Base-by-base conservation (phyloP, 2,797 vertebrate genomes). In the Eleutherodactylus coqui region DNA sequence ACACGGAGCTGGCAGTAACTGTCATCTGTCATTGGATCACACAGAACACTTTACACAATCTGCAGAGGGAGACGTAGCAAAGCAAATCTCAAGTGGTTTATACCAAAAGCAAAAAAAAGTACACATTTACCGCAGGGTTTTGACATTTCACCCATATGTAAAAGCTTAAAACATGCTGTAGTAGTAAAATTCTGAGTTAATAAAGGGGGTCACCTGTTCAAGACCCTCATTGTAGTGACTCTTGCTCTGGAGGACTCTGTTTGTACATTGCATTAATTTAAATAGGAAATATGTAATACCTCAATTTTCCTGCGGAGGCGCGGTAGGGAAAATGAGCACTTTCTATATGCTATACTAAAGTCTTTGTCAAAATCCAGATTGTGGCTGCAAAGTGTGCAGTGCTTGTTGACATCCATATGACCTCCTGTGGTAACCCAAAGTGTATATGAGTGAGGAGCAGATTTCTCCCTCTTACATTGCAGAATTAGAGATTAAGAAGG, bases 1-100 rank as follows among this genome's bases (percentile, higher is more conserved):
- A 81, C 83, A 89, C 24, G 27, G 27, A 77, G 62, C 75, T 75
- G 70, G 78, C 70, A 76, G 70, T 51, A 49, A 51, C 85, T 83
- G 86, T 87, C 86, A 84, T 87, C 75, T 87, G 86, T 84, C 75
- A 84, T 75, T 79, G 81, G 38, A 87, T 83, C 86, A 87, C 53
- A 62, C 36, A 32, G 67, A 75, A 85, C 43, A 76, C 60, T 47
- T 70, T 69, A 80, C 38, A 85, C 72, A 64, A 76, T 75, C 64
- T 34, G 41, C 79, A 32, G 72, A 69, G 72, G 45, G 60, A 62
- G 27, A 41, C 45, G 60, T 41, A 6, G 51, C 17, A 43, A 70
- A 55, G 75, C 67, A 32, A 55, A 47, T 86, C 79, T 64, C 85
- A 19, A 82, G 85, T 17, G 55, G 21, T 21, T 51, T 36, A 29